These are phyloP conservation scores for Prinia subflava DNA, from an alignment of 2,113 vertebrate genomes.

Conservation along the genomic window DNA sequence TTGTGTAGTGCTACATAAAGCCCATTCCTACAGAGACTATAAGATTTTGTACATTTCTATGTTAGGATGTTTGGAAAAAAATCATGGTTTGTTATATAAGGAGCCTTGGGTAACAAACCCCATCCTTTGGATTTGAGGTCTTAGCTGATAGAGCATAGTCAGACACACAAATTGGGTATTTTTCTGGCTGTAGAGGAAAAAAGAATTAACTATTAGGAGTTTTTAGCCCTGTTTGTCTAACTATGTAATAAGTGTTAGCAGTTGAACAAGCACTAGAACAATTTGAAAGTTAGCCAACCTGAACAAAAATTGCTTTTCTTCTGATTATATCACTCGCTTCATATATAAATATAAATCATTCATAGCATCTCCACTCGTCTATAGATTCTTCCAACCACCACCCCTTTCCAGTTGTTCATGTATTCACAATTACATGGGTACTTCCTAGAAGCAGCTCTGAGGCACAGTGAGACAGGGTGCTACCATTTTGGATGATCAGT, in stretches of 20 bases:
- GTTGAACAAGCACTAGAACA: not conserved
- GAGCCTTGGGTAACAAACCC: not conserved
- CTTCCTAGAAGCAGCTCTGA: not conserved
- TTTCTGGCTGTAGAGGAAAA: not conserved
- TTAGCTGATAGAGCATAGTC: not conserved
- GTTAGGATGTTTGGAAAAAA: not conserved
- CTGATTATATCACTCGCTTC: not conserved
- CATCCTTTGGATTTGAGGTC: not conserved
- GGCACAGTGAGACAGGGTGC: not conserved
- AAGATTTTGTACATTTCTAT: not conserved
- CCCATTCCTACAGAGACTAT: not conserved
- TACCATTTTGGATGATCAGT: not conserved
- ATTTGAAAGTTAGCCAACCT: not conserved
- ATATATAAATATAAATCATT: not conserved
- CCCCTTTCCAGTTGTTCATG: accelerated
- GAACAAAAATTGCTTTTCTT: not conserved
- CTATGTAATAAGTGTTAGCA: not conserved
- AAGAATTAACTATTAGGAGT: not conserved
- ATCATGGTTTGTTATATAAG: not conserved
- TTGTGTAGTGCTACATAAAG: not conserved
- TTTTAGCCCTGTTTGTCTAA: not conserved
- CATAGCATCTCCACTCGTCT: not conserved
- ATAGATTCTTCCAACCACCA: not conserved
- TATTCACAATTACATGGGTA: not conserved
- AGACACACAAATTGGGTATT: not conserved